A percentile compares a stretch with the other conserved stretches of the same genome.
These are phyloP conservation scores for Gymnothorax javanicus DNA, from an alignment of 2,797 vertebrate species.

Conservation along the genomic window DNA sequence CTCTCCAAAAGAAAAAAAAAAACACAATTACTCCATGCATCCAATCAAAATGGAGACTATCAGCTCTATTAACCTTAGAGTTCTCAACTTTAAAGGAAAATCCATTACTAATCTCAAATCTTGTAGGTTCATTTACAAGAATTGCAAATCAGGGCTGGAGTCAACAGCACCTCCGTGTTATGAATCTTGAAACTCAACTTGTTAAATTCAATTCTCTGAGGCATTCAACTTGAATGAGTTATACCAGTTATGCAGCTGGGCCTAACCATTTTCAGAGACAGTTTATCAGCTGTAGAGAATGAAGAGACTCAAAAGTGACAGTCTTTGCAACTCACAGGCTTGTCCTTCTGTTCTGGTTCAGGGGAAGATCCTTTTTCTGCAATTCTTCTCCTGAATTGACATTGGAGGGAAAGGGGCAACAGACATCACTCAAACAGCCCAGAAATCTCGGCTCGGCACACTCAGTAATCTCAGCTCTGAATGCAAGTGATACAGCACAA, in stretches of 20 bases:
- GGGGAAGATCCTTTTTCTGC: conserved; percentile 92
- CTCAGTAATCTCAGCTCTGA: background rate
- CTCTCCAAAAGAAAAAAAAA: background rate
- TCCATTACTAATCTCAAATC: background rate
- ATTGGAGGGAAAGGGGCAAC: background rate
- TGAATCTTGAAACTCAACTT: background rate
- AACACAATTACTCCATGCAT: too few species aligned
- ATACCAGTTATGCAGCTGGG: background rate
- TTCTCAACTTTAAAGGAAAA: background rate
- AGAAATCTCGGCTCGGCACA: background rate
- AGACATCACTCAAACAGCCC: background rate
- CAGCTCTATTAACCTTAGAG: background rate
- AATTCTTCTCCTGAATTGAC: conserved; percentile 86
- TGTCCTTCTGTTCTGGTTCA: conserved; percentile 88
- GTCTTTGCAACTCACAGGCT: conserved; percentile 77
- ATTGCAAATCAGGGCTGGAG: too few species aligned
- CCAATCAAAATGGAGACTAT: background rate
- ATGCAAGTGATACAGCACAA: background rate
- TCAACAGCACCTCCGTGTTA: background rate
- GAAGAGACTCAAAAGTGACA: background rate
- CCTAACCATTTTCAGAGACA: background rate
- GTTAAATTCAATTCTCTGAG: background rate
- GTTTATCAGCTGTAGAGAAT: too few species aligned
- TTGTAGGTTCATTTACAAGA: background rate
- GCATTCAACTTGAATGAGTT: background rate